These are phyloP conservation scores for Tympanoctomys barrerae DNA, from an alignment of 2,797 vertebrate genomes.

Conservation along the genomic window DNA sequence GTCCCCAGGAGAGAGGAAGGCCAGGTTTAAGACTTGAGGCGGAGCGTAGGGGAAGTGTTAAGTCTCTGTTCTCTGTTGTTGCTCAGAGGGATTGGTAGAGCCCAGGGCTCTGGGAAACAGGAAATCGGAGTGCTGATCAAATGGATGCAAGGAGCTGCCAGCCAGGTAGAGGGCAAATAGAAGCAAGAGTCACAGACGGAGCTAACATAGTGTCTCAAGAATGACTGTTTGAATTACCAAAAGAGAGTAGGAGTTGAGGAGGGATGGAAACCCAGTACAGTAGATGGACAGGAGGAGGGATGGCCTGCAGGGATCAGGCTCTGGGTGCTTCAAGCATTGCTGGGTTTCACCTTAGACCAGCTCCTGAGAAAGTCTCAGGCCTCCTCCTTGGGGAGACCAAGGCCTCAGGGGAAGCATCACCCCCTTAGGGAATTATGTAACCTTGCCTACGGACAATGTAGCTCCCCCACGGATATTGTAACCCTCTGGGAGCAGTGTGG, in stretches of 20 bases:
- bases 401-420: conserved; percentile 54
- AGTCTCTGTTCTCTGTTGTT: conserved; percentile 39
- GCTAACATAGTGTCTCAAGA: conserved; percentile 21
- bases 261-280: not conserved
- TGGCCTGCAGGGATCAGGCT: conserved; percentile 9
- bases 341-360: not conserved
- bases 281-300: not conserved
- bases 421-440: conserved; percentile 77
- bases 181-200: conserved; percentile 3
- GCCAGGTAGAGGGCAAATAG: conserved; percentile 17
- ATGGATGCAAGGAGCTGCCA: conserved; percentile 30
- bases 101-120: conserved; percentile 61
- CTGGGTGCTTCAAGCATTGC: not conserved
- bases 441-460: conserved; percentile 77
- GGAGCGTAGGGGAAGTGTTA: conserved; percentile 56
- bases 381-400: conserved; percentile 54
- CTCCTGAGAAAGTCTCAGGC: conserved; percentile 6
- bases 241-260: not conserved
- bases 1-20: conserved; percentile 68
- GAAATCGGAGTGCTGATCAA: conserved; percentile 69
- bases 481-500: conserved; percentile 76
- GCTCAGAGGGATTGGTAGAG: conserved; percentile 63
- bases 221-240: not conserved
- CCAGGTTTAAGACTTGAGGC: conserved; percentile 63
- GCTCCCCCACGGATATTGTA: conserved; percentile 69